Conservation (phyloP, 2,797 vertebrate species). For the Borostomias antarcticus region DNA sequence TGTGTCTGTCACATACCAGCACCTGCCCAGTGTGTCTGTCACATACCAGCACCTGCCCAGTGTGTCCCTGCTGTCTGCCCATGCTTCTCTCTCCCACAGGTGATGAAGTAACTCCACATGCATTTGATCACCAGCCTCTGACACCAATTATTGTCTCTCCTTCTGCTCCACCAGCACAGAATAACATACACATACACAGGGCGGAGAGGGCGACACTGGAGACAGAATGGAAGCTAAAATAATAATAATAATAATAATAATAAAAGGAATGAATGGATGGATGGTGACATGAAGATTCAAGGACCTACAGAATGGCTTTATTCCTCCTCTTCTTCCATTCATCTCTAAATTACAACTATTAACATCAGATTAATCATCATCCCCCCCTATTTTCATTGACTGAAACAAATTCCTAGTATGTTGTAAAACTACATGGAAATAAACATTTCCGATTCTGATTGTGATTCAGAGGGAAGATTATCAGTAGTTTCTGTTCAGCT, state of each 20-base stretch:
- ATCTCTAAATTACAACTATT: conserved; percentile 45
- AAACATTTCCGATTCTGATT: too few relatives aligned
- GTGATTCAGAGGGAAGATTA: too few relatives aligned
- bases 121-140: conserved; percentile 32
- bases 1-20: conserved; percentile 3
- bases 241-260: too few relatives aligned
- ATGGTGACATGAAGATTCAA: conserved; percentile 23
- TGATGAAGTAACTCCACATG: conserved; percentile 29
- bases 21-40: conserved; percentile 14
- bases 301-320: conserved; percentile 25
- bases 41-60: conserved; percentile 13
- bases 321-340: conserved; percentile 42
- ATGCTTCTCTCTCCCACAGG: conserved; percentile 14
- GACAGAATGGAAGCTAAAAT: conserved; percentile 25
- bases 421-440: conserved; percentile 11
- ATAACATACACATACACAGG: conserved; percentile 4
- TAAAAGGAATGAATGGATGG: conserved; percentile 31
- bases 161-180: conserved; percentile 24
- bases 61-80: conserved; percentile 3
- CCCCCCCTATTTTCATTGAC: conserved; percentile 23
- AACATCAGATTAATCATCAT: conserved; percentile 51
- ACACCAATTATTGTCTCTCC: conserved; percentile 23
- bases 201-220: conserved; percentile 12
- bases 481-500: neutral
- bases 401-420: too few relatives aligned